Base-by-base conservation (phyloP, 2,888 invertebrate genomes). In the Uropetala carovei region DNA sequence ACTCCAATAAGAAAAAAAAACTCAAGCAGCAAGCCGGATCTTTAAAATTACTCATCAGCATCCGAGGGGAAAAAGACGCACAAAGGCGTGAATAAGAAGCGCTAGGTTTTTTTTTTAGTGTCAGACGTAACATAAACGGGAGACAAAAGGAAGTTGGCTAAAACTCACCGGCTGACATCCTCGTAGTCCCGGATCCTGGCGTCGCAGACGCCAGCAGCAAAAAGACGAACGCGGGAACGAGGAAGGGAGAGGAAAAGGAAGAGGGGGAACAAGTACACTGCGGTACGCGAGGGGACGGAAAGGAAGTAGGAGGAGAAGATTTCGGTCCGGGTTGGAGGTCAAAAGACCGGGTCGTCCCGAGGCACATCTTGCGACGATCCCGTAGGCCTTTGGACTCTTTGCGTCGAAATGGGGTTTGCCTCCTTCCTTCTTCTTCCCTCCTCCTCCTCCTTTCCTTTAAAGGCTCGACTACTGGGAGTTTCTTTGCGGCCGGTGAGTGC, bases 161-260 rank as follows among this genome's bases (percentile, higher is more conserved):
- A n/a, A 64, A 89, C 89, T 89, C 89, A 89, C 89, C 89, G 89
- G 64, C 64, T n/a, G 89, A 89, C 64, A 64, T 68, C 64, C 16
- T 60, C 8, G 86, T 58, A 18, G 86, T 86, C 86, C 60, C 89
- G 1, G 64, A 43, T 16, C 60, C 27, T 18, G 64, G 30, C 60
- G 68, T 43, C 64, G 27, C 89, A 18, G 89, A 89, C 13, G 89
- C 30, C 64, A 64, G 64, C n/a, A 56, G 22, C 43, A 89, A 16
- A 18, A 68, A 14, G 60, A 89, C 10, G 89, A 64, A 68, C n/a
- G 64, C 18, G 14, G 30, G 59, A 27, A 30, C 30, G 9, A 89
- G 89, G 43, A 68, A 30, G 11, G 27, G 14, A 18, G 16, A 27
- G 14, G 27, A 58, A 27, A 58, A 22, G 59, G 58, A 59, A 59